Evolutionary conservation across 2,888 invertebrate genomes (phyloP).

Genomic region (Dione vanillae): DNA sequence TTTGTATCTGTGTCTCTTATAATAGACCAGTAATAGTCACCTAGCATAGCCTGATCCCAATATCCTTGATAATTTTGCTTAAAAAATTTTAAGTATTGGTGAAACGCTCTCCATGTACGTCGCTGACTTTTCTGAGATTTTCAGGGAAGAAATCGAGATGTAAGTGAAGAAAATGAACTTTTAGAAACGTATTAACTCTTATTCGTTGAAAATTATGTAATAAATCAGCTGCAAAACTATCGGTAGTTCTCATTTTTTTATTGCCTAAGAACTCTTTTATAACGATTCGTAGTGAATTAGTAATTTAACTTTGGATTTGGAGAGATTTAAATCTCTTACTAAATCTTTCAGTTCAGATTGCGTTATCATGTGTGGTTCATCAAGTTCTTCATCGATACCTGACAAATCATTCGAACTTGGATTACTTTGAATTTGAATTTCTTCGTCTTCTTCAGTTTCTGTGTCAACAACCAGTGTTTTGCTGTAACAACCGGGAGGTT

Average conservation of each 20-base stretch:
- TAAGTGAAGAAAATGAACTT: not conserved
- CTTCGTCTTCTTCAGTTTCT: too few species aligned
- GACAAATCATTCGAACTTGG: too few species aligned
- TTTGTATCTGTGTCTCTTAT: too few species aligned
- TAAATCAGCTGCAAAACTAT: not conserved
- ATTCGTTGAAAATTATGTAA: not conserved
- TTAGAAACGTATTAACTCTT: not conserved
- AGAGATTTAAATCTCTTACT: too few species aligned
- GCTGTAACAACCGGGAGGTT: slow-evolving; percentile 9
- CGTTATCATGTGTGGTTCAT: too few species aligned
- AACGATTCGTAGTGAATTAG: not conserved
- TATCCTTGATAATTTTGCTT: not conserved
- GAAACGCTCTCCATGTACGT: not conserved
- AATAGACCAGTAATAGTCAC: not conserved
- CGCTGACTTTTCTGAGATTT: not conserved
- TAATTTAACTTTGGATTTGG: too few species aligned
- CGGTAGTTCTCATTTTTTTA: not conserved
- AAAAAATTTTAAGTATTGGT: not conserved
- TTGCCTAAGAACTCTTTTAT: not conserved
- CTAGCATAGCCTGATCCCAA: not conserved
- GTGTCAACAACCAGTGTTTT: too few species aligned
- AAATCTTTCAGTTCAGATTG: too few species aligned
- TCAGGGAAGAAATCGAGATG: not conserved
- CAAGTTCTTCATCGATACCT: too few species aligned
- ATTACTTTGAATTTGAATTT: too few species aligned